These are phyloP conservation scores for Epinephelus fuscoguttatus DNA, from an alignment of 2,113 vertebrate species.

Conservation along the genomic window DNA sequence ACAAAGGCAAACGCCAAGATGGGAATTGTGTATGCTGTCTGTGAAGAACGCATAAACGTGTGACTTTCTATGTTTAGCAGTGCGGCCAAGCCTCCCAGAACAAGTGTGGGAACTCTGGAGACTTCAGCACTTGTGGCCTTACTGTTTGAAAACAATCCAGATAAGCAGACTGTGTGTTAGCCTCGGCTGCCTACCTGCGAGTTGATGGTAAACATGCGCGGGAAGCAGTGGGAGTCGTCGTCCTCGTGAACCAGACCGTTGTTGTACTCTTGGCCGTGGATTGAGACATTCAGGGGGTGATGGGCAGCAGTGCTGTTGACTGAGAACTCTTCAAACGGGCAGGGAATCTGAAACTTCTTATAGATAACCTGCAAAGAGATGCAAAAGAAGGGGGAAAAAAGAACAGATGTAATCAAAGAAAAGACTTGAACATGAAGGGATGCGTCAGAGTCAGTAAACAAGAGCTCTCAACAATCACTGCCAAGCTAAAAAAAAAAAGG, in stretches of 20 bases:
- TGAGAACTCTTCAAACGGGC: slow-evolving; percentile 86
- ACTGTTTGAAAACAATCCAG: not conserved
- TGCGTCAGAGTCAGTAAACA: slow-evolving; percentile 23
- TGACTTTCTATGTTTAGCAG: slow-evolving; percentile 25
- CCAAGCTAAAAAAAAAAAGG: not conserved
- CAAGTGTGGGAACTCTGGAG: slow-evolving; percentile 7
- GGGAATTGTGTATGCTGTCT: slow-evolving; percentile 98
- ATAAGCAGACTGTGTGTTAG: not conserved
- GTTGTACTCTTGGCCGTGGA: slow-evolving; percentile 72
- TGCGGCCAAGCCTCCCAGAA: not conserved
- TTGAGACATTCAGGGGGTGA: slow-evolving; percentile 57
- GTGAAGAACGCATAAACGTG: slow-evolving; percentile 40
- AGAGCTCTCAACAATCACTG: slow-evolving; percentile 13
- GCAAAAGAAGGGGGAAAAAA: not conserved
- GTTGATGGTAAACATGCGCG: slow-evolving; percentile 93
- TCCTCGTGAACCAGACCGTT: slow-evolving; percentile 64
- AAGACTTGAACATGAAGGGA: not conserved
- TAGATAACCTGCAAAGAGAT: slow-evolving; percentile 90
- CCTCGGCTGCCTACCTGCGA: slow-evolving; percentile 87
- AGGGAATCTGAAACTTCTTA: slow-evolving; percentile 95
- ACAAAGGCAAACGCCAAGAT: slow-evolving; percentile 99
- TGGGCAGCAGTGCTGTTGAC: slow-evolving; percentile 80
- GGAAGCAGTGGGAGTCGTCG: slow-evolving; percentile 81
- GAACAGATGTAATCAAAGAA: not conserved
- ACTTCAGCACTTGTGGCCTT: not conserved